Conservation (phyloP, 2,113 vertebrate genomes). For the Ctenodactylus gundi region DNA sequence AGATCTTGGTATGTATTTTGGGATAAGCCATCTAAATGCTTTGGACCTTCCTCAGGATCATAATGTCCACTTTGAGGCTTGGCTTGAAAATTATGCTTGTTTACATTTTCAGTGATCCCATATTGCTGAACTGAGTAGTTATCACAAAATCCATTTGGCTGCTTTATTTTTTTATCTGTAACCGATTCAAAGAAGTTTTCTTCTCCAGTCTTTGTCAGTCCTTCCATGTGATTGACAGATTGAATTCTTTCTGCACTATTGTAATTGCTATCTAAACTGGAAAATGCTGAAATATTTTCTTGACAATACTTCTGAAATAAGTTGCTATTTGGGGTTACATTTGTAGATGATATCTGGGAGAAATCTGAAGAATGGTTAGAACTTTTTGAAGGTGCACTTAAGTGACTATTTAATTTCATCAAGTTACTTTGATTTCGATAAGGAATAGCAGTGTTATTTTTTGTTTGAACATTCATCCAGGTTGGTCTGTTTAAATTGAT, state of each 20-base stretch:
- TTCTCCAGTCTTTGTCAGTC: constrained; percentile 79
- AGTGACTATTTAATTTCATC: constrained; percentile 79
- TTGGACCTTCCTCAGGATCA: constrained; percentile 81
- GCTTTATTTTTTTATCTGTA: constrained; percentile 86
- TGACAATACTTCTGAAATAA: constrained; percentile 83
- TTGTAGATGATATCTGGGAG: constrained; percentile 77
- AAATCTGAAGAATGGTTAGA: constrained; percentile 79
- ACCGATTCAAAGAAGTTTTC: constrained; percentile 82
- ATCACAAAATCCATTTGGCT: constrained; percentile 83
- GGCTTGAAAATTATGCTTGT: constrained; percentile 80
- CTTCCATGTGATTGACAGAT: constrained; percentile 78
- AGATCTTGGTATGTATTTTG: constrained; percentile 81
- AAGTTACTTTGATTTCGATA: constrained; percentile 81
- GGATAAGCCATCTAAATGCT: constrained; percentile 72
- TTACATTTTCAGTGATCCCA: constrained; percentile 79
- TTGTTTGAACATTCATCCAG: constrained; percentile 82
- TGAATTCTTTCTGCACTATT: constrained; percentile 78
- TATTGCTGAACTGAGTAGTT: constrained; percentile 82
- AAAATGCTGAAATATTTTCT: constrained; percentile 77
- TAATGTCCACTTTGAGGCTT: constrained; percentile 78
- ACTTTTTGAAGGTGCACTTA: constrained; percentile 80
- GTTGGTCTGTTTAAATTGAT: constrained; percentile 76
- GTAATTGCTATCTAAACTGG: constrained; percentile 80
- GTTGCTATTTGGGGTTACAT: constrained; percentile 79
- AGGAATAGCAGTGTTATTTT: constrained; percentile 72